Percentiles rank a stretch among this genome's conserved stretches.
These are phyloP conservation scores for Podarcis raffonei DNA, from an alignment of 2,113 vertebrate species.

Conservation along the genomic window DNA sequence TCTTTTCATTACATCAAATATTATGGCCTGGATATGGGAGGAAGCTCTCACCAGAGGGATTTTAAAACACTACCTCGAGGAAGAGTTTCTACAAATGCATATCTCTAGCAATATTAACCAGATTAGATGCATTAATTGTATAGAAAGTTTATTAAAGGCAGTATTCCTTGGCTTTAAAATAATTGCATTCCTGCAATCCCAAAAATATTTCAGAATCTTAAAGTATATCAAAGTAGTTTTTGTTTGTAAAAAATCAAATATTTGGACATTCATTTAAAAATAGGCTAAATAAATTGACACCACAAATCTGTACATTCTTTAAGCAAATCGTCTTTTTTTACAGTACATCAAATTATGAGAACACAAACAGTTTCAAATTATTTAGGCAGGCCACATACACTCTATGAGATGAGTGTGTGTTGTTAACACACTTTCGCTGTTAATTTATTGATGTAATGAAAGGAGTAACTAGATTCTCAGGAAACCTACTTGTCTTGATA, in stretches of 20 bases:
- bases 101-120: constrained; percentile 59
- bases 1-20: constrained; percentile 99
- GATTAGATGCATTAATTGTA: constrained; percentile 42
- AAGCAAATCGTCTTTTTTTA: constrained; percentile 43
- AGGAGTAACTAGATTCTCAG: constrained; percentile 61
- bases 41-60: constrained; percentile 72
- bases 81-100: constrained; percentile 62
- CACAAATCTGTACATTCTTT: constrained; percentile 17
- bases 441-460: constrained; percentile 69
- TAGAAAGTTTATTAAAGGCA: constrained; percentile 52
- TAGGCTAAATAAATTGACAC: neutral
- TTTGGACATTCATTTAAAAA: neutral
- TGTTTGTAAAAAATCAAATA: neutral
- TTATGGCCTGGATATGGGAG: constrained; percentile 86
- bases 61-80: constrained; percentile 68
- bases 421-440: constrained; percentile 51
- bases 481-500: constrained; percentile 73
- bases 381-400: constrained; percentile 15
- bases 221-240: neutral
- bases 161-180: constrained; percentile 45
- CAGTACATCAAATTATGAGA: constrained; percentile 9
- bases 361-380: constrained; percentile 49
- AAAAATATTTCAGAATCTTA: neutral
- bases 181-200: constrained; percentile 44
- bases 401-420: constrained; percentile 53